Base-by-base conservation (phyloP, 2,113 vertebrate species). In the Lepidothrix coronata region DNA sequence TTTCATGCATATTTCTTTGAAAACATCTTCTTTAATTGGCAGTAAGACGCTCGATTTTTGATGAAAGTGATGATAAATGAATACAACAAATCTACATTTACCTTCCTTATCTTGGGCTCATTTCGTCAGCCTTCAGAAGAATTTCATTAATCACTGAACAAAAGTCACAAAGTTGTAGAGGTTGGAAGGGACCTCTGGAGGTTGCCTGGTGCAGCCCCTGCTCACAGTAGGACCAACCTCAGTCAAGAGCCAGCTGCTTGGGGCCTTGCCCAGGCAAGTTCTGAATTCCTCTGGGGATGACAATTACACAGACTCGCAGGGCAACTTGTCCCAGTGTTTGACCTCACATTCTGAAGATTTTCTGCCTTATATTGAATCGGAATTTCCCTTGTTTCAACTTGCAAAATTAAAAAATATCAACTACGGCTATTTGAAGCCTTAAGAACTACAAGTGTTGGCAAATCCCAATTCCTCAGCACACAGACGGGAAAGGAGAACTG, bases 301-400 rank as follows among this genome's bases (percentile, higher is more conserved):
- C 5, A 12, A 92, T 84, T 78, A 81, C 14, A 91, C 12, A 92
- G 75, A 80, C 61, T 89, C 62, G 70, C 48, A 6, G 13, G 68
- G 73, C 65, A 89, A 71, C 83, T 52, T 77, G 43, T 96, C 68
- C 83, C 39, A 75, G 27, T 46, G 54, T 90, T 83, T 95, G 92
- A 95, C 88, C 92, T 91, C 46, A 70, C 79, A 86, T 90, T 88
- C 63, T 94, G 71, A 88, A 93, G 66, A 88, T 80, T 59, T 89
- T 91, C 87, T 89, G 39, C 16, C 52, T 82, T 88, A 61, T 55
- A 85, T 11, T 85, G 41, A 95, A 73, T 65, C 37, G 93, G 88
- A 91, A 91, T 95, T 90, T 73, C 63, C 78, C 94, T 89, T 93
- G 88, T 88, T 96, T 73, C 82, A 90, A 93, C 92, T 87, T 94